Evolutionary conservation across 1,140 invertebrate species (phyloP), one percentile per base, ranked within the genome.

Genomic region (Nomia melanderi): DNA sequence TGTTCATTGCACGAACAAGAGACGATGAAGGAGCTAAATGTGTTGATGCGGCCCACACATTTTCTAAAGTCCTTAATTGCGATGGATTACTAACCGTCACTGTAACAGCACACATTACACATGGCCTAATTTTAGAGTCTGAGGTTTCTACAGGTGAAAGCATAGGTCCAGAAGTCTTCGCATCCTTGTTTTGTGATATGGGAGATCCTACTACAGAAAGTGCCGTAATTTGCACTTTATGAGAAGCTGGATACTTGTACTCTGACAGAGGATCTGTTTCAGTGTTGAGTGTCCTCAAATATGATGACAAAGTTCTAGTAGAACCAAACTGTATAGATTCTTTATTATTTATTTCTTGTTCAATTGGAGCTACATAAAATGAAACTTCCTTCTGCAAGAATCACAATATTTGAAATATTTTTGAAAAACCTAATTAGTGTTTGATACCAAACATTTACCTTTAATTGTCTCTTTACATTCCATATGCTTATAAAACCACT

Each of bases 381-480:
- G 88, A 89, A 17, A 89, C 86, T 86, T 92, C 90, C 65, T 82
- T 84, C 91, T 92, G 86, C 7, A 54, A 81, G 7, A 47, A 29
- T 17, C 8, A 33, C 2, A 60, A 23, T 11, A 12, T 1, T 20
- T 77, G 20, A 39, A 39, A 39, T 39, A 29, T n/a, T 44, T 44
- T 14, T 20, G 20, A 2, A 36, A 23, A 27, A 4, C 23, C 25
- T 1, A 27, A 60, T 67, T 75, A 23, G 44, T 33, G 39, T 44
- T 14, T 77, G 78, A 54, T 29, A 62, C 44, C 50, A 31, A 53
- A 53, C 17, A 53, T 64, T 86, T 84, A 93, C 93, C 88, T 91
- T 93, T 23, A 97, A 91, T 79, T 96, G 94, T 60, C 95, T 94
- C 53, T 94, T 94, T 76, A 96, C 94, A 87, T 96, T 96, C 96